These are phyloP conservation scores for Drosophila diplacantha DNA, from an alignment of 2,888 invertebrate species.

Conservation along the genomic window DNA sequence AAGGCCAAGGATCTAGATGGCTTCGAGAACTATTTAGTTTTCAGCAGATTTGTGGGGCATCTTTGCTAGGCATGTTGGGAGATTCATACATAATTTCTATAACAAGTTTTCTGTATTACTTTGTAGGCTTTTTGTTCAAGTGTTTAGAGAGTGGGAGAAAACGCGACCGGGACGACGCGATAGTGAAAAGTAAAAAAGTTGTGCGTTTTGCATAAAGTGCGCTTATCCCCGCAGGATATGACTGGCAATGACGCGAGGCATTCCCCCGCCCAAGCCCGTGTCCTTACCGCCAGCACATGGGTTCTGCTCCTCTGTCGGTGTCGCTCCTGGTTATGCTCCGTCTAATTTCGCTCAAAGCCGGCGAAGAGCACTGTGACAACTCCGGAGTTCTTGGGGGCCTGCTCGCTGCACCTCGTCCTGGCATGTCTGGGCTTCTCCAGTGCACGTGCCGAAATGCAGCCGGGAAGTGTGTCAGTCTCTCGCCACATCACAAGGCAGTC, in stretches of 20 bases:
- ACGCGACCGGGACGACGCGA: slow-evolving; percentile 5
- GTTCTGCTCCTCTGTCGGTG: slow-evolving; percentile 13
- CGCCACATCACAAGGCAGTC: not conserved
- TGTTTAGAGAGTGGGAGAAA: slow-evolving; percentile 4
- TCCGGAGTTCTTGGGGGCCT: slow-evolving; percentile 15
- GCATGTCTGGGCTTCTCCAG: slow-evolving; percentile 54
- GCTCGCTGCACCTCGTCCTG: slow-evolving; percentile 1
- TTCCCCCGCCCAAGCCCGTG: slow-evolving; percentile 8
- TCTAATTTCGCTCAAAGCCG: slow-evolving; percentile 64
- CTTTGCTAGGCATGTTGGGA: not conserved
- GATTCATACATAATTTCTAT: not conserved
- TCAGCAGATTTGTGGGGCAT: not conserved
- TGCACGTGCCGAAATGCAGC: slow-evolving; percentile 69
- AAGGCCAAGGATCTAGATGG: not conserved
- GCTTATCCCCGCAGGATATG: slow-evolving; percentile 69
- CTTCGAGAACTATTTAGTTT: not conserved
- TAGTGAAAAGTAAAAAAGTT: slow-evolving; percentile 50
- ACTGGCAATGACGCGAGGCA: slow-evolving; percentile 63
- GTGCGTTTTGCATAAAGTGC: slow-evolving; percentile 70
- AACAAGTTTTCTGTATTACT: not conserved
- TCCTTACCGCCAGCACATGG: not conserved
- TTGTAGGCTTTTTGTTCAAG: not conserved
- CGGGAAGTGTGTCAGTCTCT: slow-evolving; percentile 60
- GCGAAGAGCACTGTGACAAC: slow-evolving; percentile 26
- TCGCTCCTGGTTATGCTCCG: slow-evolving; percentile 54